Evolutionary conservation across 2,113 vertebrate genomes (phyloP).

Genomic region (Axis porcinus): DNA sequence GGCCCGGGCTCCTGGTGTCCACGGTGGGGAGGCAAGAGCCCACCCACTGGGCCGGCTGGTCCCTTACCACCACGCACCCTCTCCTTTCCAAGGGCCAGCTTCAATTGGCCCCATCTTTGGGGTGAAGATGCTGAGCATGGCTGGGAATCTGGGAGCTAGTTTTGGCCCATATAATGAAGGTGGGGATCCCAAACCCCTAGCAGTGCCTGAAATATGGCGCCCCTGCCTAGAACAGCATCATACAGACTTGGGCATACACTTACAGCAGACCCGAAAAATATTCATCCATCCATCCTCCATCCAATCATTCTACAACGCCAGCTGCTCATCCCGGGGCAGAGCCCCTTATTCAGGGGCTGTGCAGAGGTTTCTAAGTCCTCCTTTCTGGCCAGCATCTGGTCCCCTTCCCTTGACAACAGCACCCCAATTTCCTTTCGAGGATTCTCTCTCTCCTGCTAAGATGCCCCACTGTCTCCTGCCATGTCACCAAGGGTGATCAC

Average conservation of each 20-base stretch:
- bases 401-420: background rate
- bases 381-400: background rate
- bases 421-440: background rate
- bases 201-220: background rate
- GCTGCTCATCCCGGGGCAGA: background rate
- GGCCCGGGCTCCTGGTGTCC: background rate
- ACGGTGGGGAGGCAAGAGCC: background rate
- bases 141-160: background rate
- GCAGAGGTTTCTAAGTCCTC: background rate
- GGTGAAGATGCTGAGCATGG: background rate
- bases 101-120: background rate
- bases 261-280: background rate
- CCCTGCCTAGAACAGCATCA: background rate
- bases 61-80: rapidly evolving
- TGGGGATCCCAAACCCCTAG: background rate
- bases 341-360: background rate
- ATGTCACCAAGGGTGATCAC: background rate
- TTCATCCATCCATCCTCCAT: background rate
- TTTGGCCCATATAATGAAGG: background rate
- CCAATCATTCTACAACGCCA: background rate
- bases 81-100: background rate
- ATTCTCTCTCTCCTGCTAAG: background rate
- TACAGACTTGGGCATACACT: background rate
- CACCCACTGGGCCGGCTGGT: rapidly evolving
- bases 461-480: background rate